Evolutionary conservation across 2,888 invertebrate genomes (phyloP).

Genomic region (Cerceris rybyensis): DNA sequence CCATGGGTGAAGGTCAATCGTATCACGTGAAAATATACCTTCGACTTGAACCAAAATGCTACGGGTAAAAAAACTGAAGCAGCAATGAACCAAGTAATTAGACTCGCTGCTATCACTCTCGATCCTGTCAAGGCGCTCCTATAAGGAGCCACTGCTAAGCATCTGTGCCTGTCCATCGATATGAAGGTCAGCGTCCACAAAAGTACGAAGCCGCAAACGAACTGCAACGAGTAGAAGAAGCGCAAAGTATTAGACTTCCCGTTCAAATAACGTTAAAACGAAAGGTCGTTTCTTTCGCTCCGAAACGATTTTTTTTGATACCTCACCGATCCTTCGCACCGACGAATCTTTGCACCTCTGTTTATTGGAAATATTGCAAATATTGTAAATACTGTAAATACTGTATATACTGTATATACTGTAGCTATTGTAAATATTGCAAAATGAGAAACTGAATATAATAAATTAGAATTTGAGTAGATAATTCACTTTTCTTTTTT

Average conservation of each 20-base stretch:
- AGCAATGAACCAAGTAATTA: slow-evolving; percentile 83
- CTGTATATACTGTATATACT: too few species aligned
- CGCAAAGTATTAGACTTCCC: neutral
- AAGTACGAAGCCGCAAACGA: slow-evolving; percentile 84
- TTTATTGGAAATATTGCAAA: too few species aligned
- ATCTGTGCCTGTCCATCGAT: slow-evolving; percentile 84
- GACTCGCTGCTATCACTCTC: slow-evolving; percentile 80
- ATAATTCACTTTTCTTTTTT: too few species aligned
- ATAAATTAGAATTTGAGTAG: too few species aligned
- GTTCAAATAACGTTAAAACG: neutral
- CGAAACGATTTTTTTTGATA: too few species aligned
- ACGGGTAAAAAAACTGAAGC: slow-evolving; percentile 83
- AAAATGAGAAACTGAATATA: too few species aligned
- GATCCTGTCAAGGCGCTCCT: slow-evolving; percentile 82
- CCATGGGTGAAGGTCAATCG: neutral
- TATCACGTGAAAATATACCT: slow-evolving; percentile 57
- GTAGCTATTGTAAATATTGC: too few species aligned
- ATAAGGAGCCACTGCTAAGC: slow-evolving; percentile 84
- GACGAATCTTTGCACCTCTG: too few species aligned
- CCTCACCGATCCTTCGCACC: too few species aligned
- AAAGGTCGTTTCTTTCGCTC: neutral
- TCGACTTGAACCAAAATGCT: slow-evolving; percentile 83
- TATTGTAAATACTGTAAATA: too few species aligned
- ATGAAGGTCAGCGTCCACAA: slow-evolving; percentile 85
- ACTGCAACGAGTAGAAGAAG: slow-evolving; percentile 77